A percentile compares a stretch with the other conserved stretches of the same genome.
Evolutionary conservation across 2,888 invertebrate species (phyloP).

Genomic region (Ormia ochracea): DNA sequence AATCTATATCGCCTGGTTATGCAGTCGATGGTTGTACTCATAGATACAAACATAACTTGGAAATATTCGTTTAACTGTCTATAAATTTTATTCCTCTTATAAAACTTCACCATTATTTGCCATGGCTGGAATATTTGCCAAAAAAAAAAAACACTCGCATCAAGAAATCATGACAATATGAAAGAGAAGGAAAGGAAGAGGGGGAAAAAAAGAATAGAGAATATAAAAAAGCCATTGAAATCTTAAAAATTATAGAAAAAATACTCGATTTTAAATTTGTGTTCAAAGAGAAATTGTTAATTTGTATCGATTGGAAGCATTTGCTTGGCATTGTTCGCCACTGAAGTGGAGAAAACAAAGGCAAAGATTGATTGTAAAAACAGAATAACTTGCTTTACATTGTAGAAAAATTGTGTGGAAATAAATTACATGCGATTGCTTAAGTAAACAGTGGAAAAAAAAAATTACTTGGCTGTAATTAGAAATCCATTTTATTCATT

Average conservation of each 20-base stretch:
- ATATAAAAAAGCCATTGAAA: neutral
- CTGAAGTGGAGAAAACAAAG: neutral
- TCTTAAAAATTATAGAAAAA: neutral
- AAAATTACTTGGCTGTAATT: too few relatives aligned
- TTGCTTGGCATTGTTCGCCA: neutral
- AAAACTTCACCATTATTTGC: slow-evolving; percentile 12
- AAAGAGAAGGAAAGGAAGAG: neutral
- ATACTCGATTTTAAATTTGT: neutral
- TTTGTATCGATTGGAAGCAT: neutral
- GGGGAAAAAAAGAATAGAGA: neutral
- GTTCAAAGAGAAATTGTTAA: neutral
- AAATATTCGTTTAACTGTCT: neutral
- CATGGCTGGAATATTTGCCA: slow-evolving; percentile 21
- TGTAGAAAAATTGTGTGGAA: slow-evolving; percentile 54
- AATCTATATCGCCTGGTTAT: slow-evolving; percentile 4
- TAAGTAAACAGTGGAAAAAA: slow-evolving; percentile 41
- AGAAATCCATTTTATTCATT: too few relatives aligned
- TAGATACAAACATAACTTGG: slow-evolving; percentile 16
- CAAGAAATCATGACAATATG: slow-evolving; percentile 21
- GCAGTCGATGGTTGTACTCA: neutral
- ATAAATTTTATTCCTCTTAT: neutral
- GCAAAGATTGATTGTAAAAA: neutral
- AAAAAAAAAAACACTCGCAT: slow-evolving; percentile 10
- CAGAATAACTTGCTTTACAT: neutral
- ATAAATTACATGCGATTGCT: slow-evolving; percentile 60